A percentile compares a stretch with the other conserved stretches of the same genome.
Conservation (phyloP, 2,113 vertebrate species). For the Scopus umbretta region DNA sequence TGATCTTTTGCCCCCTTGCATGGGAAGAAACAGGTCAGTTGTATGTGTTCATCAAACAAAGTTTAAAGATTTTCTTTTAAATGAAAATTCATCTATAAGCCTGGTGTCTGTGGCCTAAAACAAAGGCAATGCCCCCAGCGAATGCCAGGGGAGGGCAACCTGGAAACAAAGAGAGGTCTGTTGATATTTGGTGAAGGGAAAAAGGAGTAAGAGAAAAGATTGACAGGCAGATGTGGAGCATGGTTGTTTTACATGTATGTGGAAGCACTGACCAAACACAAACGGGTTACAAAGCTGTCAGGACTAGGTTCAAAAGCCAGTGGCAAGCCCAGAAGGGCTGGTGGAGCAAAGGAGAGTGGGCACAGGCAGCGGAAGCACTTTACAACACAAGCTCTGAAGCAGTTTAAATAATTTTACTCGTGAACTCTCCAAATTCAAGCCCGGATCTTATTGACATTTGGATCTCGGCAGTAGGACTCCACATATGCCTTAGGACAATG, state of each 20-base stretch:
- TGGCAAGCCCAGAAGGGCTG: background rate
- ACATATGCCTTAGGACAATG: background rate
- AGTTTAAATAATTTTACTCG: background rate
- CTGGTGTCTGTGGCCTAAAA: background rate
- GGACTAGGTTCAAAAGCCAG: background rate
- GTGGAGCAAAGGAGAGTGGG: background rate
- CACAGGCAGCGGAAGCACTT: background rate
- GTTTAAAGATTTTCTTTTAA: background rate
- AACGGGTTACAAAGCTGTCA: background rate
- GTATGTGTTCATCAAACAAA: background rate
- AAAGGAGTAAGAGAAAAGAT: background rate
- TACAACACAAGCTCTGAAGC: background rate
- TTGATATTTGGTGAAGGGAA: background rate
- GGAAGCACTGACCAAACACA: background rate
- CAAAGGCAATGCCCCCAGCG: background rate
- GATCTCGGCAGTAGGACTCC: background rate
- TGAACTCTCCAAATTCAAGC: background rate
- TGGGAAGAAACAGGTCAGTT: background rate
- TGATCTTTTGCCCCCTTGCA: background rate
- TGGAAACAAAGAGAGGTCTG: background rate
- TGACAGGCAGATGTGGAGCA: rapidly evolving
- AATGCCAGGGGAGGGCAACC: background rate
- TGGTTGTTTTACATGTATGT: background rate
- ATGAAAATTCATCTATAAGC: background rate
- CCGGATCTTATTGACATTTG: background rate